Evolutionary conservation across 2,797 vertebrate species (phyloP).

Genomic region (Enteromius thamalakanensis): DNA sequence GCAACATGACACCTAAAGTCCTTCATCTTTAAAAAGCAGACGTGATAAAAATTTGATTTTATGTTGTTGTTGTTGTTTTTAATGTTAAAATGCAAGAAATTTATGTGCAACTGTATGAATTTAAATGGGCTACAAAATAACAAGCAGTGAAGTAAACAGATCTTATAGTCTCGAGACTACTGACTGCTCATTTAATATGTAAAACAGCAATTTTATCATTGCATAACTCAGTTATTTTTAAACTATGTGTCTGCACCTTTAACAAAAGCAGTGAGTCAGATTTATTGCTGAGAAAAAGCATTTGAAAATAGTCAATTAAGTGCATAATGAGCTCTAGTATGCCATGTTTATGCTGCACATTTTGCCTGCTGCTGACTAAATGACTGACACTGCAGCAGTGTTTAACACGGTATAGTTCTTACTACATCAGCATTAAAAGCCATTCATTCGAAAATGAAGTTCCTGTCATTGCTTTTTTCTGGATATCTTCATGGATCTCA

Average conservation of each 20-base stretch:
- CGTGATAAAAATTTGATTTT: not conserved
- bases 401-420: not conserved
- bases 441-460: not conserved
- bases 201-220: not conserved
- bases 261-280: not conserved
- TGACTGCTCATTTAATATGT: not conserved
- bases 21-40: not conserved
- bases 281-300: not conserved
- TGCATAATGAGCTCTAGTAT: not conserved
- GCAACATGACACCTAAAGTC: not conserved
- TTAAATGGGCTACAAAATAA: not conserved
- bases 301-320: not conserved
- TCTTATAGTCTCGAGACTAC: not conserved
- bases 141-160: not conserved
- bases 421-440: constrained; percentile 4
- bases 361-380: not conserved
- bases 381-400: not conserved
- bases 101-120: not conserved
- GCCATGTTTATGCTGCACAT: not conserved
- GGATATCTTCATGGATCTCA: not conserved
- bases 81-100: not conserved
- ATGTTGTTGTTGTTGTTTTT: not conserved
- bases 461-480: not conserved
- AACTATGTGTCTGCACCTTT: not conserved
- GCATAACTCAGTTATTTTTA: not conserved